Conservation (phyloP, 1,140 invertebrate genomes). For the Carposina sasakii region DNA sequence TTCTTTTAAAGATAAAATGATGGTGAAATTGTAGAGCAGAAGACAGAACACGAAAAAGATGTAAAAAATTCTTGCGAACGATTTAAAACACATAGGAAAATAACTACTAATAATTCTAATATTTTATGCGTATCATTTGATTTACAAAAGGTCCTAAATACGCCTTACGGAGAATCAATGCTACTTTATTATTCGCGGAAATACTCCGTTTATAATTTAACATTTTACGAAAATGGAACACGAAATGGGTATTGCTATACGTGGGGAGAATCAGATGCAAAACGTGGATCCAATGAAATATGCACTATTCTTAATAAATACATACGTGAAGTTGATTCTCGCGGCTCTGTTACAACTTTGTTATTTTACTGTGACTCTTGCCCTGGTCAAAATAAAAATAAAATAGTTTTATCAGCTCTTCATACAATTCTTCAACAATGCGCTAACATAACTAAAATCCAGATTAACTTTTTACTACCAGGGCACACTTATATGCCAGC, state of each 20-base stretch:
- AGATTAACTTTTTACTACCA: constrained; percentile 24
- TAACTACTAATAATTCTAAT: no score
- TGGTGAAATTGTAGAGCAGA: no score
- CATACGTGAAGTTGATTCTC: constrained; percentile 12
- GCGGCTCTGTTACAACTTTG: constrained; percentile 8
- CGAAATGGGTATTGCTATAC: constrained; percentile 14
- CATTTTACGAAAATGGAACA: constrained; percentile 21
- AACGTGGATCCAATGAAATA: constrained; percentile 13
- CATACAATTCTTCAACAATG: constrained; percentile 17
- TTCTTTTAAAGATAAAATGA: no score
- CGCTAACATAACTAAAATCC: constrained; percentile 11
- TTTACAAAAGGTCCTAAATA: constrained; percentile 29
- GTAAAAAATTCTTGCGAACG: no score
- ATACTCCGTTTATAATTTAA: constrained; percentile 23
- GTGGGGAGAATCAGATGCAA: constrained; percentile 20
- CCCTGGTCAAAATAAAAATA: constrained; percentile 34
- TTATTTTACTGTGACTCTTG: constrained; percentile 28
- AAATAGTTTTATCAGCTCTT: constrained; percentile 19
- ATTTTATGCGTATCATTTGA: constrained; percentile 27
- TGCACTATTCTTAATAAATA: constrained; percentile 18
- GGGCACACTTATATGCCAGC: constrained; percentile 23
- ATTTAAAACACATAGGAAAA: no score
- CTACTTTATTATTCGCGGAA: constrained; percentile 22
- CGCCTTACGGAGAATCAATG: constrained; percentile 27
- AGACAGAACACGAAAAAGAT: no score